A percentile compares a stretch with the other conserved stretches of the same genome.
phyloP scores from a whole-genome alignment of 2,888 invertebrate species.

The Diachrysia chrysitis region DNA sequence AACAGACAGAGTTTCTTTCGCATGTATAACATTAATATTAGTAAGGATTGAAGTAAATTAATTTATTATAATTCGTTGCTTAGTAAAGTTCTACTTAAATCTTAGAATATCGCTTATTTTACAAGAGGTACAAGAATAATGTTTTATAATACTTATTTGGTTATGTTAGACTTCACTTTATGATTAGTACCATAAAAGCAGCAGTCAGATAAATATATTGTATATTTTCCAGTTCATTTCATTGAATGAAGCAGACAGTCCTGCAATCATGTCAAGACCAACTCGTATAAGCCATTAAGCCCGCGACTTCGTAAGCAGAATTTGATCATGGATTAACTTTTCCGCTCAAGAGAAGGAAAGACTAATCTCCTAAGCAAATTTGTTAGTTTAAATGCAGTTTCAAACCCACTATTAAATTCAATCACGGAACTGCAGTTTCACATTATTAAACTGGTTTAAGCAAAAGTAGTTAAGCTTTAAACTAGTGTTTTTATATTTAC shows the following conservation, averaged over 20 bases:
- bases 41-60: no score
- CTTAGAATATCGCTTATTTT: no score
- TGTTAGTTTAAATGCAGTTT: constrained; percentile 19
- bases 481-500: background rate
- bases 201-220: constrained; percentile 8
- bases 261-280: constrained; percentile 13
- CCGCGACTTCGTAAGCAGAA: constrained; percentile 19
- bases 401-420: constrained; percentile 13
- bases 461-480: background rate
- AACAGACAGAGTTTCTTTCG: no score
- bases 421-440: constrained; percentile 20
- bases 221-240: constrained; percentile 12
- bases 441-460: constrained; percentile 23
- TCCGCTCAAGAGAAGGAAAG: constrained; percentile 5
- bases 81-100: no score
- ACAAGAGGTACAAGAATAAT: no score
- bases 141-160: no score
- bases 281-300: constrained; percentile 29
- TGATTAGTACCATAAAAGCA: background rate
- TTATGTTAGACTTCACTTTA: background rate
- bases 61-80: no score
- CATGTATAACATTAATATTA: no score
- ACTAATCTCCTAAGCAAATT: constrained; percentile 31
- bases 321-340: constrained; percentile 36
- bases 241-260: constrained; percentile 8